phyloP scores from a whole-genome alignment of 2,113 vertebrate species.

The Neoarius graeffei region DNA sequence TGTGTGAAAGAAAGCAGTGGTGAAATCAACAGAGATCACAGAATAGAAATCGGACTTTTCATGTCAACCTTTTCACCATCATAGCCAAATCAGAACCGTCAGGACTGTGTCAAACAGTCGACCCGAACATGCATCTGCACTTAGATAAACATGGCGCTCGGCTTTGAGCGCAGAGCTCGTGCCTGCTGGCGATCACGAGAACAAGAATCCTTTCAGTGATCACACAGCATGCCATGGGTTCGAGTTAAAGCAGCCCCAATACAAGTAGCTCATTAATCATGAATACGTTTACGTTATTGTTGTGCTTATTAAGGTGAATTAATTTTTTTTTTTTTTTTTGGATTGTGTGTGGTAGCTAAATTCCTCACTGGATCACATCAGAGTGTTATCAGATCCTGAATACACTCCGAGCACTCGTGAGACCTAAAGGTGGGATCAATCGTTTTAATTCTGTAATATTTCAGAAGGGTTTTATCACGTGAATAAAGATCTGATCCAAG shows the following conservation, averaged over 20 bases:
- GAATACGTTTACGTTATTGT: constrained; percentile 7
- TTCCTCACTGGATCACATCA: neutral
- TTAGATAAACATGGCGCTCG: constrained; percentile 50
- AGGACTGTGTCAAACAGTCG: constrained; percentile 53
- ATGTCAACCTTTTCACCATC: neutral
- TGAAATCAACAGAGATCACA: neutral
- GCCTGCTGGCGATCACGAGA: neutral
- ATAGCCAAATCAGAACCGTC: constrained; percentile 41
- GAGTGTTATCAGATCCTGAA: constrained; percentile 43
- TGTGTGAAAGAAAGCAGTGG: neutral
- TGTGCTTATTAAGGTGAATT: constrained; percentile 30
- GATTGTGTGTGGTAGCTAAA: neutral
- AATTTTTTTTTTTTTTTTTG: constrained; percentile 10
- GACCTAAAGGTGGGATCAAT: neutral
- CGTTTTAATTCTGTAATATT: neutral
- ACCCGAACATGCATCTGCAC: constrained; percentile 68
- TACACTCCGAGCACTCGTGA: neutral
- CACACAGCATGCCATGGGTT: constrained; percentile 18
- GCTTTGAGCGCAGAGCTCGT: neutral
- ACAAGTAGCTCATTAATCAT: constrained; percentile 10
- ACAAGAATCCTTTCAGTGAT: constrained; percentile 2
- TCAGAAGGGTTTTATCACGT: neutral
- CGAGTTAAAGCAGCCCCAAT: neutral
- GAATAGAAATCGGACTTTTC: neutral
- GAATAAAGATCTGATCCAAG: neutral